These are phyloP conservation scores for Pipa parva DNA, from an alignment of 2,113 vertebrate species.

Conservation along the genomic window DNA sequence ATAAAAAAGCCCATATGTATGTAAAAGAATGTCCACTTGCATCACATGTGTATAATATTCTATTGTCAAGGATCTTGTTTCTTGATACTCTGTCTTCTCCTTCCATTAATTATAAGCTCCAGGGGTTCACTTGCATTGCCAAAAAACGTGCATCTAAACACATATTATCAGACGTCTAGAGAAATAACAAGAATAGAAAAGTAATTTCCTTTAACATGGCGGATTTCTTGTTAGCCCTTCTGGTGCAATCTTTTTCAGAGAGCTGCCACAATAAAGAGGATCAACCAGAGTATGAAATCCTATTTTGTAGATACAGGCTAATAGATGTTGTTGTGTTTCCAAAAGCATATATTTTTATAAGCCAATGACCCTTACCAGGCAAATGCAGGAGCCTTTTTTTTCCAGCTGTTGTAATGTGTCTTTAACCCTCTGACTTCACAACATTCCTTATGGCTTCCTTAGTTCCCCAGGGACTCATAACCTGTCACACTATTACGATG, in stretches of 20 bases:
- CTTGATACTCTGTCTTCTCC: not conserved
- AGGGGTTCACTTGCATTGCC: not conserved
- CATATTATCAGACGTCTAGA: not conserved
- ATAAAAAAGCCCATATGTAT: slow-evolving; percentile 15
- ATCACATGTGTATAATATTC: not conserved
- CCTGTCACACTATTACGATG: slow-evolving; percentile 64
- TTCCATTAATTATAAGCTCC: not conserved
- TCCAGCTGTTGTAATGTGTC: slow-evolving; percentile 84
- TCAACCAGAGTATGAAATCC: slow-evolving; percentile 1
- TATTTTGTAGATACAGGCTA: slow-evolving; percentile 8
- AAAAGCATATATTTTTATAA: slow-evolving; percentile 57
- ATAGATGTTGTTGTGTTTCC: slow-evolving; percentile 32
- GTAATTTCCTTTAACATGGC: not conserved
- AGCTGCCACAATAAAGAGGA: not conserved
- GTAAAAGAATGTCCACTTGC: not conserved
- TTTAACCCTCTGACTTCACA: slow-evolving; percentile 78
- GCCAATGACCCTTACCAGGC: slow-evolving; percentile 63
- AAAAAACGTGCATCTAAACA: not conserved
- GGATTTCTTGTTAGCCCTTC: not conserved
- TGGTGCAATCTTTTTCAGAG: slow-evolving; percentile 2
- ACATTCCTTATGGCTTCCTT: slow-evolving; percentile 76
- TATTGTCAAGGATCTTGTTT: not conserved
- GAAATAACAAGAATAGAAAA: too few species aligned
- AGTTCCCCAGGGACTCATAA: slow-evolving; percentile 72
- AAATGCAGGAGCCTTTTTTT: slow-evolving; percentile 63